Percentiles rank a stretch among this genome's conserved stretches.
Evolutionary conservation across 2,888 invertebrate genomes (phyloP).

Genomic region (Ferrisia virgata): DNA sequence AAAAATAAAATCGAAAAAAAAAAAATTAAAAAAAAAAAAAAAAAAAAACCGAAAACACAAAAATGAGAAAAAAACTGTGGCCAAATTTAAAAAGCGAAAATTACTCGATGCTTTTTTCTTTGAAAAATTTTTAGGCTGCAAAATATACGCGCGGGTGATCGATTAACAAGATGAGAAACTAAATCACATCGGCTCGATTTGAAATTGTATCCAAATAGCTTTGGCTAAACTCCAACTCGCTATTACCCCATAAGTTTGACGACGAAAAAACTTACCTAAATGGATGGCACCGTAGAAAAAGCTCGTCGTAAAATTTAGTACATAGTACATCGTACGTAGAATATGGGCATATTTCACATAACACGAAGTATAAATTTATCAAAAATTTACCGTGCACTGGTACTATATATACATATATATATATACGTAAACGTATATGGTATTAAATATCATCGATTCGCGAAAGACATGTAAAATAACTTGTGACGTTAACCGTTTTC

Average conservation of each 20-base stretch:
- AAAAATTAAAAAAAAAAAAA: too few species aligned
- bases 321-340: background rate
- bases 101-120: background rate
- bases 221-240: background rate
- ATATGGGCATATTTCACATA: background rate
- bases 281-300: background rate
- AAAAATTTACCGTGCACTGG: conserved; percentile 4
- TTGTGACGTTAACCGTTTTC: conserved; percentile 40
- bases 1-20: too few species aligned
- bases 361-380: conserved; percentile 11
- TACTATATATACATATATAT: too few species aligned
- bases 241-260: background rate
- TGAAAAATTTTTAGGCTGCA: background rate
- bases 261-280: conserved; percentile 9
- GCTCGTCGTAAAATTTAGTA: background rate
- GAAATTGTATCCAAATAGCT: background rate
- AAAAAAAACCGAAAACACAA: too few species aligned
- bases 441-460: background rate
- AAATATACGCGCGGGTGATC: background rate
- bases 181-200: background rate
- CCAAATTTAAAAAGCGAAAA: background rate
- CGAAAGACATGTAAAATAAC: conserved; percentile 31
- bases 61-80: background rate
- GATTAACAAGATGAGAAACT: background rate
- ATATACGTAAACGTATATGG: too few species aligned